Evolutionary conservation across 2,797 vertebrate species (phyloP), one percentile per base, ranked within the genome.

Genomic region (Salmo trutta): DNA sequence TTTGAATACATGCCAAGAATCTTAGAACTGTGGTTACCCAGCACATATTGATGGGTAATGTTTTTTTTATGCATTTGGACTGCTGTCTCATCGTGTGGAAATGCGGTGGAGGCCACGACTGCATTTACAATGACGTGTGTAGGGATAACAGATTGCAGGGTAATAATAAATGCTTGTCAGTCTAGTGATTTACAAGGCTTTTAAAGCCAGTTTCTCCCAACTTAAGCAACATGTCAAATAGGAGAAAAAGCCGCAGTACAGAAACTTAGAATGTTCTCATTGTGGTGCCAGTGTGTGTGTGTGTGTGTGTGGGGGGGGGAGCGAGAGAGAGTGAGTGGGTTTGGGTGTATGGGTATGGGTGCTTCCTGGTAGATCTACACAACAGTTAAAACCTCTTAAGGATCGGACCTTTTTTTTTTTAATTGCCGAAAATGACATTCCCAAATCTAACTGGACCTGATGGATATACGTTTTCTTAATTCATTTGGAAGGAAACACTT

Each of bases 81-180:
- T 59, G 54, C 6, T 62, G 36, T 36, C 67, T 77, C 59, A 64
- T 69, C 1, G 74, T 73, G 76, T 79, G 19, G 24, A 90, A 85
- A 81, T 75, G 53, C 16, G 68, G 71, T 59, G 59, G 53, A 51
- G 31, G n/a, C 66, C 79, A 70, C 62, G 69, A 68, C 67, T 76
- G 64, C 31, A 78, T 65, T 31, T 29, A 71, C 74, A 64, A 4
- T 75, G 67, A 79, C 64, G 51, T 73, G n/a, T 41, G 53, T 62
- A 16, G 56, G 74, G 54, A 74, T 75, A 80, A 73, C 70, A 29
- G 19, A 76, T 71, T 29, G 75, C 15, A 31, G 75, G 76, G 21
- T 52, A 71, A 71, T 10, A 85, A 80, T 74, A 76, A 81, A 85
- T 15, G 33, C 53, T 62, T 62, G 82, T 54, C 29, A 83, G 56